Evolutionary conservation across 2,888 invertebrate species (phyloP), one percentile per base, ranked within the genome.

Genomic region (Lydus trimaculatus): DNA sequence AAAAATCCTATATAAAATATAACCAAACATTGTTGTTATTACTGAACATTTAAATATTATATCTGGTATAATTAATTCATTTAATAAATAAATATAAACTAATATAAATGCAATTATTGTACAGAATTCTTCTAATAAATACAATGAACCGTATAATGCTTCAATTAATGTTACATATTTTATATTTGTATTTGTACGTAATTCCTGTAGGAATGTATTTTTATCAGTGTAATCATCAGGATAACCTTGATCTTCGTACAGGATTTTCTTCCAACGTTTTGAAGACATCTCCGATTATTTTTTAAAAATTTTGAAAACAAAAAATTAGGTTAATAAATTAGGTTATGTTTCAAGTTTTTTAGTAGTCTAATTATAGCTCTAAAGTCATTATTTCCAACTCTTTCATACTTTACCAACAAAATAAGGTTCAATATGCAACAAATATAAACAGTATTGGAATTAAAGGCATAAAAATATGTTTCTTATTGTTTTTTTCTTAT

Each of bases 161-260:
- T 94, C 89, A 8, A 79, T 81, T 75, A 92, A 87, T 1, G 91
- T 89, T 64, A 94, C 92, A 81, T 92, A 91, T 81, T 92, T 90
- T 0, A 93, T 89, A 82, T 94, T 90, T 15, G 96, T 86, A 84
- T 98, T 98, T 79, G 92, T 97, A 67, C 89, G 89, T 23, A 98
- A 81, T 74, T 97, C 95, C 79, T 93, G 90, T 1, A 98, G 86
- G 83, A 98, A 98, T 59, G 93, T 91, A 15, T 89, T 88, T 28
- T 89, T 88, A 82, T 97, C 95, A 0, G 97, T 97, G 81, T 97
- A 96, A 84, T 98, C 97, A 84, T 98, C 98, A 0, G 96, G 94
- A 72, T 93, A 94, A 23, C 91, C 92, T 68, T 93, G 90, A 80
- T 95, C 93, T 83, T 94, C 94, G 80, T 97, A 98, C 20, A 98